Base-by-base conservation (phyloP, 2,888 invertebrate species). In the Drosophila merina region DNA sequence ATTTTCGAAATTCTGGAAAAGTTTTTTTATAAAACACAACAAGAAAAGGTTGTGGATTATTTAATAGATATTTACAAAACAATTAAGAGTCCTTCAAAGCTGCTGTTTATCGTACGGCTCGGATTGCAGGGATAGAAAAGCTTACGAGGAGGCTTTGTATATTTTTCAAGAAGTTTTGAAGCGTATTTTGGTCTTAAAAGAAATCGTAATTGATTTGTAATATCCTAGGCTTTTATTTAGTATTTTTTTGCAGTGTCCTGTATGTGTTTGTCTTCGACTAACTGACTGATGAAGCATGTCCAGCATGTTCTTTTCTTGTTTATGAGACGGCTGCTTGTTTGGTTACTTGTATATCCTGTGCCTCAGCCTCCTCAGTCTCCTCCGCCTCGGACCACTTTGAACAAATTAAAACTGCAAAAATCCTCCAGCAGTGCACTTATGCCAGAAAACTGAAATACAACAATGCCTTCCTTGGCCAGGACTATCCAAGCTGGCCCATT, bases 361-460 rank as follows among this genome's bases (percentile, higher is more conserved):
- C 6, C 72, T 8, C 40, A 8, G 40, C 40, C 40, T 36, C n/a
- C n/a, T 1, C 4, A 4, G 0, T 0, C n/a, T 10, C 4, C 4
- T 4, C 10, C 33, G 0, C n/a, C n/a, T n/a, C n/a, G 36, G 4
- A 20, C 36, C 81, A 82, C 74, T 87, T 87, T 80, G 75, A 69
- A 67, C 74, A 80, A 86, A 82, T 82, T 86, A 80, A 84, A 86
- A 82, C 81, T 84, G 78, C 78, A 84, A 84, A 67, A 86, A 80
- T 75, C 75, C 81, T 75, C 70, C 59, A 64, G 72, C 62, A 14
- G 12, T 57, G 80, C 84, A 73, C 64, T 82, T 82, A 28, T 14
- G 33, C 36, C 25, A 26, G 38, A 26, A 38, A 38, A 33, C 38
- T n/a, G 12, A 12, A 63, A 63, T 47, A 70, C 52, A 60, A 49